phyloP scores from a whole-genome alignment of 2,888 invertebrate species.

The Brachyopa scutellaris region DNA sequence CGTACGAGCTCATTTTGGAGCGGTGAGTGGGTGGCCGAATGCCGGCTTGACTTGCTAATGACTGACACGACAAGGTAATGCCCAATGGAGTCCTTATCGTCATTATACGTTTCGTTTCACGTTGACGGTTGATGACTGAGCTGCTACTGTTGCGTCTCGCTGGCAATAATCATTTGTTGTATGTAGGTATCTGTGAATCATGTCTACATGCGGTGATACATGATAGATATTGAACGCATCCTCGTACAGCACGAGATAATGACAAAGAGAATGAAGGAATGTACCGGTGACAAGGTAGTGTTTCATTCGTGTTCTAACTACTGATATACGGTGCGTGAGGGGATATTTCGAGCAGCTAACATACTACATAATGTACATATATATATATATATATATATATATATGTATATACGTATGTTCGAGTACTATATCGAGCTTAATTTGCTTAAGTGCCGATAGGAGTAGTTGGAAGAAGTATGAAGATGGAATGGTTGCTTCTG shows the following conservation, averaged over 20 bases:
- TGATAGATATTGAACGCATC: conserved; percentile 4
- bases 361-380: no score
- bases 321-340: neutral
- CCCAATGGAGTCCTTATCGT: conserved; percentile 46
- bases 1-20: neutral
- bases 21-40: neutral
- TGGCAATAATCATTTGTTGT: conserved; percentile 23
- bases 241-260: conserved; percentile 1
- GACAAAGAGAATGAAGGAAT: neutral
- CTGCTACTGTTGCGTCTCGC: neutral
- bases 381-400: no score
- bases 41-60: conserved; percentile 20
- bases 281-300: no score
- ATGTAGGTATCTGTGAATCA: neutral
- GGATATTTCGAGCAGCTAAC: neutral
- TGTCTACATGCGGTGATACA: neutral
- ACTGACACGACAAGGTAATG: conserved; percentile 25
- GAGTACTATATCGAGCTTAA: neutral
- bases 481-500: no score
- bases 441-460: neutral
- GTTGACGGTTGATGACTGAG: conserved; percentile 16
- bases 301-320: no score
- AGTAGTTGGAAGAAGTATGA: neutral
- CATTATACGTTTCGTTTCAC: conserved; percentile 15
- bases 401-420: no score